Conservation (phyloP, 2,888 invertebrate species). For the Abrostola tripartita region DNA sequence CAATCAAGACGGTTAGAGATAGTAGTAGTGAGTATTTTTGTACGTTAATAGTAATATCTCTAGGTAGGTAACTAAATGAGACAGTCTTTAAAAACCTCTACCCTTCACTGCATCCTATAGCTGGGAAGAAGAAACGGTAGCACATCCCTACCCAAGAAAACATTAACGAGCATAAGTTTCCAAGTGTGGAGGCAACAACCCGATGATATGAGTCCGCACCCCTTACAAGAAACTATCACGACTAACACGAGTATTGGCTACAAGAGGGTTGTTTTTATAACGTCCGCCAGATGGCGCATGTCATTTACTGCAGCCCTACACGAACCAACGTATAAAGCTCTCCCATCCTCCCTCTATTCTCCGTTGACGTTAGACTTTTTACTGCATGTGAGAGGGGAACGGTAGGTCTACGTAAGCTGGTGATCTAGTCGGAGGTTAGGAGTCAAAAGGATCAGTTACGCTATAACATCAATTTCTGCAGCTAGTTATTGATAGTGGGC, state of each 20-base stretch:
- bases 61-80: too few relatives aligned
- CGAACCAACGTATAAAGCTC: conserved; percentile 61
- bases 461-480: conserved; percentile 79
- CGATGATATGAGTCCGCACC: conserved; percentile 60
- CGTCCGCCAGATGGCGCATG: conserved; percentile 83
- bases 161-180: conserved; percentile 17
- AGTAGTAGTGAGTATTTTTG: too few relatives aligned
- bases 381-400: conserved; percentile 13
- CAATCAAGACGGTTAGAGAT: too few relatives aligned
- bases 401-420: conserved; percentile 64
- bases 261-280: conserved; percentile 85
- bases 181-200: conserved; percentile 17
- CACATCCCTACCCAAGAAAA: conserved; percentile 19
- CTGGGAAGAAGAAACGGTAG: not conserved
- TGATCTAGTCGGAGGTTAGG: conserved; percentile 75
- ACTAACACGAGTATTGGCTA: conserved; percentile 76
- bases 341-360: conserved; percentile 25
- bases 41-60: too few relatives aligned
- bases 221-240: conserved; percentile 83
- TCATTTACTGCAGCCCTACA: conserved; percentile 81
- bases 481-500: conserved; percentile 78
- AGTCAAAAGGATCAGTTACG: conserved; percentile 83
- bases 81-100: too few relatives aligned
- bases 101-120: too few relatives aligned
- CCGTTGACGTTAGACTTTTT: not conserved